phyloP scores from a whole-genome alignment of 2,888 invertebrate species.

The Cheilosia urbana region DNA sequence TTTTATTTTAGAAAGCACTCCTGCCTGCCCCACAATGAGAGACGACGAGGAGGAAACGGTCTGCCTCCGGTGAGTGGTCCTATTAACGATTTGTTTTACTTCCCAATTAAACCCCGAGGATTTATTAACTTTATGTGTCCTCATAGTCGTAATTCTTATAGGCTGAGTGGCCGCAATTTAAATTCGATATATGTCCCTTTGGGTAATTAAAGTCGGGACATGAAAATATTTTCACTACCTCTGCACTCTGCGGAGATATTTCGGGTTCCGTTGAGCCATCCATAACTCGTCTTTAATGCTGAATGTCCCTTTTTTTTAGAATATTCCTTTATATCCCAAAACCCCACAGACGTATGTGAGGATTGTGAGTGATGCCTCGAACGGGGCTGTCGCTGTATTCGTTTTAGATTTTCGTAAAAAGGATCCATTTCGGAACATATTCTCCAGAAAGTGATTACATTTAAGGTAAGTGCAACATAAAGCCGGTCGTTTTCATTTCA shows the following conservation, averaged over 20 bases:
- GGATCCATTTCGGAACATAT: neutral
- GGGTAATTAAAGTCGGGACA: too few species aligned
- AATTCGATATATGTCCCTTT: neutral
- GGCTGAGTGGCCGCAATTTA: neutral
- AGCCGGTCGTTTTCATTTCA: neutral
- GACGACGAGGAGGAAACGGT: slow-evolving; percentile 66
- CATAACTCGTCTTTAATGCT: too few species aligned
- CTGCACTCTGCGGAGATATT: too few species aligned
- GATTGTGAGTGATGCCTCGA: slow-evolving; percentile 6
- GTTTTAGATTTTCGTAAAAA: neutral
- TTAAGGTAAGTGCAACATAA: slow-evolving; percentile 23
- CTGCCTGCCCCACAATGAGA: slow-evolving; percentile 40
- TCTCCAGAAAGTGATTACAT: slow-evolving; percentile 16
- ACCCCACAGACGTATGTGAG: neutral
- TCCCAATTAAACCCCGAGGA: slow-evolving; percentile 9
- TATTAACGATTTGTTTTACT: slow-evolving; percentile 31
- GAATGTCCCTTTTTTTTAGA: too few species aligned
- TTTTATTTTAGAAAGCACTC: slow-evolving; percentile 32
- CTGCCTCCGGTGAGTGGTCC: slow-evolving; percentile 58
- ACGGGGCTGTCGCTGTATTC: neutral
- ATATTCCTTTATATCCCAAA: too few species aligned
- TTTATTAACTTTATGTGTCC: neutral
- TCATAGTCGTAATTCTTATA: neutral
- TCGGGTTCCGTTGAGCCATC: too few species aligned
- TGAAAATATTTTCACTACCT: too few species aligned